Evolutionary conservation across 2,888 invertebrate species (phyloP), one percentile per base, ranked within the genome.

Genomic region (Laspeyria flexula): DNA sequence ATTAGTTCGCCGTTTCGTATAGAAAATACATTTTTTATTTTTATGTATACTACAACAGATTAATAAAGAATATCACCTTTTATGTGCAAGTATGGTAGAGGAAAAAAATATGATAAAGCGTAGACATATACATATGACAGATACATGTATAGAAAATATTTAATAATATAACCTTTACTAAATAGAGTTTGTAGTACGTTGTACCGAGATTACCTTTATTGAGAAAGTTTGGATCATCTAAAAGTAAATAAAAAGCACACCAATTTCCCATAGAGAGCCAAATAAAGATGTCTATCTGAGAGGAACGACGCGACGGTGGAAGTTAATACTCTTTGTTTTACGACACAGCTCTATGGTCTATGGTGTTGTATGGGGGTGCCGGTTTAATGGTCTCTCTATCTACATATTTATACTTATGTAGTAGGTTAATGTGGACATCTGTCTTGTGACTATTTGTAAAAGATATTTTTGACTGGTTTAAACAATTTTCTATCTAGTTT

Each of bases 281-380:
- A 57, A 55, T 57, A 43, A 57, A 64, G 57, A 56, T 67, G 15
- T 60, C 48, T 21, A 57, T 60, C 50, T 38, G 55, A 34, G 53
- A 53, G 48, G 43, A 46, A 37, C 55, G 33, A 21, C 52, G 56
- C 55, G 33, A 21, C 52, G 56, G 60, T 33, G 39, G 33, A 21
- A 55, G 60, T 66, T 55, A 75, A 71, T 69, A 67, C 66, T n/a
- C n/a, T n/a, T 75, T 74, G 76, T 81, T 79, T 79, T 78, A 79
- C 71, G 77, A 79, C 60, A 57, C 21, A 35, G n/a, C 21, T 31
- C 23, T 12, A 37, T 37, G 42, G 29, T 31, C 23, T 12, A 37
- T 37, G 42, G 29, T 34, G n/a, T 12, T 34, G 13, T 21, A 63
- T 69, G 70, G 70, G 66, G 69, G 59, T 61, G 43, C 43, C 67